These are phyloP conservation scores for Paradoxurus hermaphroditus DNA, from an alignment of 2,113 vertebrate species.

Conservation along the genomic window DNA sequence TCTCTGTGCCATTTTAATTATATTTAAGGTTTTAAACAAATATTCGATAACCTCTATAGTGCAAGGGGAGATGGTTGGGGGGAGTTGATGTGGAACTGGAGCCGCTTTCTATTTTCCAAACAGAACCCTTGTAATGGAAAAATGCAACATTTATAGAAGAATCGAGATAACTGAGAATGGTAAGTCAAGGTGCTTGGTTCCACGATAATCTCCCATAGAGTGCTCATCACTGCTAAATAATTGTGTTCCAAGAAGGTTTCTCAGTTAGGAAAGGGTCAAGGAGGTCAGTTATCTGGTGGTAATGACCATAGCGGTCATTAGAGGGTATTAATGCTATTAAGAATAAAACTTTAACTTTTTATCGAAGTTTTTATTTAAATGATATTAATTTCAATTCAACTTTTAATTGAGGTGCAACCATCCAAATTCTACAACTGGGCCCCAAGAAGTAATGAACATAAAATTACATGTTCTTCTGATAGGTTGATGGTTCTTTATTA, in stretches of 20 bases:
- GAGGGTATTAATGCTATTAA: conserved; percentile 84
- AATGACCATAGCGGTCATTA: conserved; percentile 83
- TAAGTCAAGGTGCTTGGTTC: conserved; percentile 78
- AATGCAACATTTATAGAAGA: conserved; percentile 75
- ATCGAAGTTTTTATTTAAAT: conserved; percentile 88
- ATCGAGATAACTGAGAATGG: conserved; percentile 68
- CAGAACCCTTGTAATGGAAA: conserved; percentile 73
- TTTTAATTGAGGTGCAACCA: conserved; percentile 88
- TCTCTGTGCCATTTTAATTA: conserved; percentile 74
- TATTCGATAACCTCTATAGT: conserved; percentile 50
- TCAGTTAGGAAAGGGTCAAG: conserved; percentile 78
- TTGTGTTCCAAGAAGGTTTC: conserved; percentile 78
- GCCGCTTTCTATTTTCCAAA: conserved; percentile 62
- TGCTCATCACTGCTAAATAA: conserved; percentile 80
- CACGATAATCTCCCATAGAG: conserved; percentile 78
- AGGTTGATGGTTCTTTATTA: conserved; percentile 83
- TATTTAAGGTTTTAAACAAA: conserved; percentile 70
- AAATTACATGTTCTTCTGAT: conserved; percentile 85
- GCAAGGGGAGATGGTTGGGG: not conserved
- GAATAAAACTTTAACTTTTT: conserved; percentile 84
- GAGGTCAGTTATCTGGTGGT: conserved; percentile 83
- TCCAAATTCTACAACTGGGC: conserved; percentile 82
- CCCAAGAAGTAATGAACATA: conserved; percentile 85
- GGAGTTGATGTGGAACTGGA: not conserved
- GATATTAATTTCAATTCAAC: conserved; percentile 85